Conservation (phyloP, 2,797 vertebrate genomes). For the Sardinella longiceps region DNA sequence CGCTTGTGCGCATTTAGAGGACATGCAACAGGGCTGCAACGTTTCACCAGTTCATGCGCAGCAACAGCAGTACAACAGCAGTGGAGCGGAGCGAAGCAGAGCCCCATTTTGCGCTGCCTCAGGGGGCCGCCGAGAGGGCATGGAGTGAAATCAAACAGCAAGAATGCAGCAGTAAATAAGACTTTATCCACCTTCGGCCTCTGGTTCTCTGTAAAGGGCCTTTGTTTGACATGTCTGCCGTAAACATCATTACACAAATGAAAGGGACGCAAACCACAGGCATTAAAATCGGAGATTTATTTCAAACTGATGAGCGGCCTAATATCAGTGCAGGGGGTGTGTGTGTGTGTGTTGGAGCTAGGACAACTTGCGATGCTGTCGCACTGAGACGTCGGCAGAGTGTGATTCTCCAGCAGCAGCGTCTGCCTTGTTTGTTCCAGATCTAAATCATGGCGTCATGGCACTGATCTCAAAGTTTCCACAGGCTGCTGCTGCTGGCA, state of each 20-base stretch:
- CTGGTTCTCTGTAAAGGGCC: conserved; percentile 19
- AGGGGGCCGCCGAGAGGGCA: background rate
- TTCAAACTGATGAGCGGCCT: conserved; percentile 11
- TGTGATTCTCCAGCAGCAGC: conserved; percentile 19
- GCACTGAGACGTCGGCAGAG: background rate
- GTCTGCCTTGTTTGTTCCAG: conserved; percentile 11
- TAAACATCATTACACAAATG: conserved; percentile 25
- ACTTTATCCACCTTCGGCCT: conserved; percentile 1
- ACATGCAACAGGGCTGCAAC: background rate
- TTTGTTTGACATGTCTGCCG: conserved; percentile 20
- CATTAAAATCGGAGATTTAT: conserved; percentile 14
- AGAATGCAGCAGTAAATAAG: background rate
- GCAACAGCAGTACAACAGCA: too few species aligned
- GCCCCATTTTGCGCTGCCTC: background rate
- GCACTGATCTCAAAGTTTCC: conserved; percentile 16
- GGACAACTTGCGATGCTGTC: background rate
- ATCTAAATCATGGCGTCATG: background rate
- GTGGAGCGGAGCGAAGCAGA: too few species aligned
- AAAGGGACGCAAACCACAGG: background rate
- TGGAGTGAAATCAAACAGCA: background rate
- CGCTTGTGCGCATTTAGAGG: background rate
- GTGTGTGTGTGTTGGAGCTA: background rate
- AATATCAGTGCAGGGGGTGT: background rate
- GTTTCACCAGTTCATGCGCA: background rate
- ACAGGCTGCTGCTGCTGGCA: background rate